phyloP scores from a whole-genome alignment of 1,140 invertebrate genomes.

The Ridgeia piscesae region DNA sequence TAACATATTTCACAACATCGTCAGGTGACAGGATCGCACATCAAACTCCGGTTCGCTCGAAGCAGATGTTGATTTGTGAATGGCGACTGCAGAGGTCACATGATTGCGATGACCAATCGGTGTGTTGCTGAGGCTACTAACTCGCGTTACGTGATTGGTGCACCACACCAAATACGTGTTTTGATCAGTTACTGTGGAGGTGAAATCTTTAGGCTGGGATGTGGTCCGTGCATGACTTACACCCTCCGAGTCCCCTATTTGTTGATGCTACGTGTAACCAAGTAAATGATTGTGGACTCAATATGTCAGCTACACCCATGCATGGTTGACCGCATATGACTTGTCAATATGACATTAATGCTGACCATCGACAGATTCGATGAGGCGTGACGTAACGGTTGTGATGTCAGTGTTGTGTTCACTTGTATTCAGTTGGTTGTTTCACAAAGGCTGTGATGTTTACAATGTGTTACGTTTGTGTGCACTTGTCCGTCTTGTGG shows the following conservation, averaged over 20 bases:
- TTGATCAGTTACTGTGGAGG: neutral
- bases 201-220: neutral
- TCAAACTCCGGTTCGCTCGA: too few species aligned
- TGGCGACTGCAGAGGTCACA: neutral
- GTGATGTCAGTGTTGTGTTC: neutral
- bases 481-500: neutral
- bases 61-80: neutral
- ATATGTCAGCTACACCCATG: too few species aligned
- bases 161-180: neutral
- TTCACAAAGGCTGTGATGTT: neutral
- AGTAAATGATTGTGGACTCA: neutral
- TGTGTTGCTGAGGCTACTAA: neutral
- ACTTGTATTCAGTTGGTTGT: neutral
- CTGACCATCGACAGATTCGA: neutral
- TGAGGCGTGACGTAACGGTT: neutral
- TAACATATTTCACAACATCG: neutral
- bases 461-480: neutral
- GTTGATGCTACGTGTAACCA: neutral
- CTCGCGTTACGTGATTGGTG: neutral
- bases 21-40: neutral
- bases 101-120: neutral
- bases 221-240: neutral
- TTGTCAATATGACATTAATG: too few species aligned
- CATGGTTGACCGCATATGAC: too few species aligned
- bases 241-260: too few species aligned